These are phyloP conservation scores for Simalia tracyae DNA, from an alignment of 2,797 vertebrate species.

Conservation along the genomic window DNA sequence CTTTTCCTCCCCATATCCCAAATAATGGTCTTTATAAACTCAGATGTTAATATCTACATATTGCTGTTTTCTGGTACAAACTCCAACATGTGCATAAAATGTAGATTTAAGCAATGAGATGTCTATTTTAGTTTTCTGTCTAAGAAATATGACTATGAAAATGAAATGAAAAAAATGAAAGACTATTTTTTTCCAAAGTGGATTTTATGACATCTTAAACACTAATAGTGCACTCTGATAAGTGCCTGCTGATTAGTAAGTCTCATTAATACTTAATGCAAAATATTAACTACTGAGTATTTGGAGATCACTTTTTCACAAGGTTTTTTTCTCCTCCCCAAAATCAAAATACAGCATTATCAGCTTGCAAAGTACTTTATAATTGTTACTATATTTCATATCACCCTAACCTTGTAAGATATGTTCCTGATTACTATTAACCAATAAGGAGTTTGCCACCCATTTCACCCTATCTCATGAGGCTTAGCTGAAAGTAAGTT, in stretches of 20 bases:
- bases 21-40: neutral
- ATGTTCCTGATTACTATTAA: neutral
- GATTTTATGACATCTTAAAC: too few relatives aligned
- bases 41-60: neutral
- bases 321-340: neutral
- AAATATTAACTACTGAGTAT: neutral
- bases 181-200: neutral
- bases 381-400: neutral
- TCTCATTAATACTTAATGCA: neutral
- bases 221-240: neutral
- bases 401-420: neutral
- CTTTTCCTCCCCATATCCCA: neutral
- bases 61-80: neutral
- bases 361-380: neutral
- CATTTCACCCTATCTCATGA: neutral
- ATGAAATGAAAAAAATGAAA: neutral
- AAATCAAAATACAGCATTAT: neutral
- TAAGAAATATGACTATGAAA: neutral
- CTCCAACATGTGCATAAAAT: neutral
- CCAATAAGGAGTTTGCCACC: neutral
- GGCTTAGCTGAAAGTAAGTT: neutral
- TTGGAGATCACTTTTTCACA: neutral
- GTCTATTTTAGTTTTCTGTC: neutral
- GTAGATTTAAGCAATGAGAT: neutral
- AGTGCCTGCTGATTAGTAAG: neutral